These are phyloP conservation scores for Harpalus rubripes DNA, from an alignment of 2,888 invertebrate genomes.

Conservation along the genomic window DNA sequence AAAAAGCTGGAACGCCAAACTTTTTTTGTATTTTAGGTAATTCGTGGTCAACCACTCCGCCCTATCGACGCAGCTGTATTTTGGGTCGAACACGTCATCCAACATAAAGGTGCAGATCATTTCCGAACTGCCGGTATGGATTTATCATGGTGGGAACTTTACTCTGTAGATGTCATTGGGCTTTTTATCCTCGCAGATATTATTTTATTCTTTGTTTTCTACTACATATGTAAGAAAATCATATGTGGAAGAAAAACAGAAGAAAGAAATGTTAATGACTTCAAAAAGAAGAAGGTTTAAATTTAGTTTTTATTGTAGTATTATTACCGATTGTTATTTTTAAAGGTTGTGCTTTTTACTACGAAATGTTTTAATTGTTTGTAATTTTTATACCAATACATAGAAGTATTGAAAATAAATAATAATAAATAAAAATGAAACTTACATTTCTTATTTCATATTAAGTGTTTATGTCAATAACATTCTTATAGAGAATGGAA, in stretches of 20 bases:
- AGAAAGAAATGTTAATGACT: slow-evolving; percentile 6
- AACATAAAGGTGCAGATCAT: slow-evolving; percentile 57
- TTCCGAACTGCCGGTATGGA: slow-evolving; percentile 42
- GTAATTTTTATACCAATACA: neutral
- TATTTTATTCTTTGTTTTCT: slow-evolving; percentile 29
- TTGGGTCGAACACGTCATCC: slow-evolving; percentile 55
- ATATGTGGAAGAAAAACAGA: slow-evolving; percentile 15
- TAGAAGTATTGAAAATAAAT: neutral
- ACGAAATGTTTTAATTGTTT: neutral
- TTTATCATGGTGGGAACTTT: slow-evolving; percentile 69
- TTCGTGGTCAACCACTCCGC: slow-evolving; percentile 70
- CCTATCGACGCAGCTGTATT: slow-evolving; percentile 53
- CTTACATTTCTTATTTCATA: no score
- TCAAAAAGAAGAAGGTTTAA: slow-evolving; percentile 56
- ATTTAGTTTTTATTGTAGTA: neutral
- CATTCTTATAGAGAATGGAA: no score
- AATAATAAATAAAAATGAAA: no score
- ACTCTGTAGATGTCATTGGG: slow-evolving; percentile 71
- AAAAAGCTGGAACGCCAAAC: no score
- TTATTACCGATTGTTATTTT: slow-evolving; percentile 16
- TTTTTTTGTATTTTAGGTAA: slow-evolving; percentile 64
- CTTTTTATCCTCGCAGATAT: slow-evolving; percentile 54
- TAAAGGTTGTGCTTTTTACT: neutral
- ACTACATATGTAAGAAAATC: slow-evolving; percentile 21
- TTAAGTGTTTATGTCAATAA: no score